These are phyloP conservation scores for Habropoda laboriosa DNA, from an alignment of 1,140 invertebrate species.

Conservation along the genomic window DNA sequence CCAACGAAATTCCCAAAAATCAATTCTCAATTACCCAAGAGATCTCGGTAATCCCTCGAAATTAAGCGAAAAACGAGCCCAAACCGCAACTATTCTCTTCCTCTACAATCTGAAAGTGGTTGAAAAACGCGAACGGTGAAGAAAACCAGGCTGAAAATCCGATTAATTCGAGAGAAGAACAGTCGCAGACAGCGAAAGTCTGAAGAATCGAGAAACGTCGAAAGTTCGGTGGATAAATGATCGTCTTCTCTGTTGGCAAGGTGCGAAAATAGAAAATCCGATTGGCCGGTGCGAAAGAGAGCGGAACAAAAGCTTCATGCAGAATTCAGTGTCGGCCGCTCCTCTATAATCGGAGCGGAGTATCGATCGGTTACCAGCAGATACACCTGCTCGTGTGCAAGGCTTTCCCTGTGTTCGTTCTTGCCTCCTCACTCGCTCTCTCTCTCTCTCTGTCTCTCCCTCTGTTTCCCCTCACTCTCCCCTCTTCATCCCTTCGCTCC, in stretches of 20 bases:
- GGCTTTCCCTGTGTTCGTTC: slow-evolving; percentile 44
- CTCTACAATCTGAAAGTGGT: no score
- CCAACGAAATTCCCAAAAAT: no score
- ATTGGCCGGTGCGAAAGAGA: slow-evolving; percentile 68
- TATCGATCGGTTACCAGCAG: slow-evolving; percentile 66
- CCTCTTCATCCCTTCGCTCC: background rate
- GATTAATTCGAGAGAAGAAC: background rate
- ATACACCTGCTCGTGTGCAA: slow-evolving; percentile 61
- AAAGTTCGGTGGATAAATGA: slow-evolving; percentile 38
- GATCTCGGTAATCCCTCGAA: no score
- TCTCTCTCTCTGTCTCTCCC: background rate
- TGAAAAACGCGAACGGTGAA: no score
- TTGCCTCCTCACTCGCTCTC: background rate
- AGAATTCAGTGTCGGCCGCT: slow-evolving; percentile 71
- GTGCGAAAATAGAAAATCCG: slow-evolving; percentile 68
- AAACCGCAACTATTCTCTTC: no score
- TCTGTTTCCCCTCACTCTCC: no score
- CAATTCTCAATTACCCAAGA: no score
- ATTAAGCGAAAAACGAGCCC: no score
- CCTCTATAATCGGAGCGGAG: slow-evolving; percentile 70
- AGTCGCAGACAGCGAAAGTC: background rate
- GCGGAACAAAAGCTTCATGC: slow-evolving; percentile 71
- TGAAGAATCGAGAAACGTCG: background rate
- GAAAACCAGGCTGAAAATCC: no score
- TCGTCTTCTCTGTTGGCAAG: slow-evolving; percentile 43